Conservation (phyloP, 1,140 invertebrate genomes). For the Asobara japonica region DNA sequence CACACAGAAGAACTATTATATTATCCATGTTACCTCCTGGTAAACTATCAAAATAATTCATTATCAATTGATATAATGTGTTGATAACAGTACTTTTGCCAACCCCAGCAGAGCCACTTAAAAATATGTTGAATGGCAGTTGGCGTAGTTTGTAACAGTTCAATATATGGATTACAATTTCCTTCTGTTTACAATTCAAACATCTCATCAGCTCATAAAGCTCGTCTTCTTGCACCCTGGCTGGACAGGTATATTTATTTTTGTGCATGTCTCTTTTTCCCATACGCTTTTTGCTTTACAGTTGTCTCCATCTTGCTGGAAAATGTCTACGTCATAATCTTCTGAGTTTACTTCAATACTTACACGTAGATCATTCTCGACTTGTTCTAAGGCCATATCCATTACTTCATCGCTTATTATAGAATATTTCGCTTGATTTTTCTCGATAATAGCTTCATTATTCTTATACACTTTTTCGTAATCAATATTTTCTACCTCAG, state of each 20-base stretch:
- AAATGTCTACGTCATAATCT: neutral
- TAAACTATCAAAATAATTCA: no score
- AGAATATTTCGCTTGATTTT: neutral
- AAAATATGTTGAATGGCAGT: conserved; percentile 32
- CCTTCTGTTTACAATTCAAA: no score
- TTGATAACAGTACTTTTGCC: no score
- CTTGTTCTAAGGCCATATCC: neutral
- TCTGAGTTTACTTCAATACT: neutral
- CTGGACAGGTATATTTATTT: neutral
- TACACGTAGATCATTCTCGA: neutral
- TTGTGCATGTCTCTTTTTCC: neutral
- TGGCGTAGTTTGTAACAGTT: neutral
- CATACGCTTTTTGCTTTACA: no score
- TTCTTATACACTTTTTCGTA: conserved; percentile 9
- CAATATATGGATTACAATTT: no score
- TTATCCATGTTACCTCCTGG: no score
- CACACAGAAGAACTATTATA: conserved; percentile 40
- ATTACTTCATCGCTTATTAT: conserved; percentile 12
- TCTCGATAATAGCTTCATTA: neutral
- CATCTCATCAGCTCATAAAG: no score
- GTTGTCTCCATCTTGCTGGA: no score
- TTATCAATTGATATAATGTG: no score
- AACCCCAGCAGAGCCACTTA: conserved; percentile 34
- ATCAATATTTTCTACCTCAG: conserved; percentile 33
- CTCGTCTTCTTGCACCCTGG: neutral